Conservation (phyloP, 2,797 vertebrate species). For the Okamejei kenojei region DNA sequence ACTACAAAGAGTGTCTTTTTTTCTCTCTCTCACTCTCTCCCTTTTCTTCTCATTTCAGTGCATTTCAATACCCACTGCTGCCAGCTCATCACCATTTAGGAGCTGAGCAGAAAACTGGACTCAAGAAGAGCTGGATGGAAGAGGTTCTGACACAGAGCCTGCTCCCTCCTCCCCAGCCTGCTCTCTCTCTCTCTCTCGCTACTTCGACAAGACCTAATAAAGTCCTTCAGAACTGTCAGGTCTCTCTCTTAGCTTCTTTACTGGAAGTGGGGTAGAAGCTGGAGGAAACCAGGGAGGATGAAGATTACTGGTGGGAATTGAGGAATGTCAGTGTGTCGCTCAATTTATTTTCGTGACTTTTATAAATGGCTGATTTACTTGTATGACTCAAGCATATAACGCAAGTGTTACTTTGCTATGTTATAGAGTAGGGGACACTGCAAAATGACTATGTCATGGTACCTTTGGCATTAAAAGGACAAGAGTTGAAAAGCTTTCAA, state of each 20-base stretch:
- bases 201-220: slow-evolving; percentile 27
- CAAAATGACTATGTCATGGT: neutral
- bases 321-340: neutral
- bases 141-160: neutral
- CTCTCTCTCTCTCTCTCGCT: neutral
- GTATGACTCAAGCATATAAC: neutral
- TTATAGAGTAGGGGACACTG: neutral
- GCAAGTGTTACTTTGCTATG: neutral
- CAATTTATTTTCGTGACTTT: neutral
- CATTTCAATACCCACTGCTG: slow-evolving; percentile 34
- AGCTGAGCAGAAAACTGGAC: neutral
- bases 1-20: slow-evolving; percentile 39
- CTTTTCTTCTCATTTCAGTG: slow-evolving; percentile 38
- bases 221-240: slow-evolving; percentile 36
- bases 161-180: slow-evolving; percentile 16
- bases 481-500: neutral
- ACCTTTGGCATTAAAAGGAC: neutral
- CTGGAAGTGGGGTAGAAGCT: slow-evolving; percentile 3
- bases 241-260: neutral
- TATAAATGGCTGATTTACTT: neutral
- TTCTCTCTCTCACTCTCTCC: neutral
- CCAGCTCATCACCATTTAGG: slow-evolving; percentile 34
- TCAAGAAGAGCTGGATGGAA: slow-evolving; percentile 25
- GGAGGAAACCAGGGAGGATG: slow-evolving; percentile 32
- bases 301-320: neutral